phyloP scores from a whole-genome alignment of 1,140 invertebrate species.

The Drosophila auraria region DNA sequence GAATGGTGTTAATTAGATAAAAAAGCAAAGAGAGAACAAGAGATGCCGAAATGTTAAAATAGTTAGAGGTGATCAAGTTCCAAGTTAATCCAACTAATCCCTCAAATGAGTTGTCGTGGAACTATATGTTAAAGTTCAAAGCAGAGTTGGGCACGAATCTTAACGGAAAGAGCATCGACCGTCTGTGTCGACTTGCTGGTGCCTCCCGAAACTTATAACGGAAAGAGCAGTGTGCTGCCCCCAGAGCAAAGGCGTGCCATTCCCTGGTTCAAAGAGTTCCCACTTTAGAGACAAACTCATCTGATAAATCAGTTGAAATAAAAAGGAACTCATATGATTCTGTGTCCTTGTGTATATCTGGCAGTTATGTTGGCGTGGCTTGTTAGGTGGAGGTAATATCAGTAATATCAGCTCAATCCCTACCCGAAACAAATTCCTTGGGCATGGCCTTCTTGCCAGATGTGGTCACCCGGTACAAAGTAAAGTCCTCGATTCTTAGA shows the following conservation, averaged over 20 bases:
- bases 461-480: slow-evolving; percentile 93
- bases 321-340: not conserved
- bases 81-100: not conserved
- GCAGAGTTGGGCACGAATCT: too few species aligned
- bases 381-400: not conserved
- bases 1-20: slow-evolving; percentile 31
- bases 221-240: too few species aligned
- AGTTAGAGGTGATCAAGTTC: slow-evolving; percentile 16
- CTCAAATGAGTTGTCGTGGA: not conserved
- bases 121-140: not conserved
- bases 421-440: slow-evolving; percentile 93
- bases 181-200: too few species aligned
- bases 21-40: slow-evolving; percentile 61
- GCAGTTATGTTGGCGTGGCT: slow-evolving; percentile 36
- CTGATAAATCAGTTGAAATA: not conserved
- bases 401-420: slow-evolving; percentile 12
- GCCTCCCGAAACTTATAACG: too few species aligned
- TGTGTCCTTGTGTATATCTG: slow-evolving; percentile 10
- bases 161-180: too few species aligned
- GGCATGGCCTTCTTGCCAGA: slow-evolving; percentile 89
- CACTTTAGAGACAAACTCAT: not conserved
- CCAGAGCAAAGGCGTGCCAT: too few species aligned
- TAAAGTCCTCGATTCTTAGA: slow-evolving; percentile 95
- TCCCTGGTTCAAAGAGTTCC: not conserved
- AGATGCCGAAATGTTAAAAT: slow-evolving; percentile 44